Evolutionary conservation across 2,888 invertebrate genomes (phyloP).

Genomic region (Dione vanillae): DNA sequence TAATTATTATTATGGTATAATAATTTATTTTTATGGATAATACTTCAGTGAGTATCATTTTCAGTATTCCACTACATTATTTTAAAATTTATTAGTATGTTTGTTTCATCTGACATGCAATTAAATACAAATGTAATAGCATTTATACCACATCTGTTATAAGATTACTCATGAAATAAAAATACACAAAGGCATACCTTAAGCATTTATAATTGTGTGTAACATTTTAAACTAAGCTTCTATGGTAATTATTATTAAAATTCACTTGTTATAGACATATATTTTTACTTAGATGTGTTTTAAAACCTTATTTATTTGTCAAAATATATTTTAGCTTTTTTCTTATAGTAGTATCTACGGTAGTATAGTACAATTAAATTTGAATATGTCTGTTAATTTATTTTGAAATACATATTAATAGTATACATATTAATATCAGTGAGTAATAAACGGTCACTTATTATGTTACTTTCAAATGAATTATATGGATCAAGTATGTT

Average conservation of each 20-base stretch:
- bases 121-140: not conserved
- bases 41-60: slow-evolving; percentile 6
- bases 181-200: slow-evolving; percentile 5
- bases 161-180: slow-evolving; percentile 3
- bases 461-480: too few relatives aligned
- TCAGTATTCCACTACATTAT: not conserved
- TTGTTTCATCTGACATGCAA: not conserved
- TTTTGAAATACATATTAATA: too few relatives aligned
- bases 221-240: not conserved
- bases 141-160: not conserved
- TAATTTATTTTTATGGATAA: not conserved
- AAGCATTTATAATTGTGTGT: not conserved
- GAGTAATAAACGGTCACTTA: too few relatives aligned
- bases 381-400: too few relatives aligned
- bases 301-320: not conserved
- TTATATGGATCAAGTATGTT: too few relatives aligned
- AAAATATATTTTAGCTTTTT: not conserved
- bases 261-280: not conserved
- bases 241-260: not conserved
- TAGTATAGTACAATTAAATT: not conserved
- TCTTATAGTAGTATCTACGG: not conserved
- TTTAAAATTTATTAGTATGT: not conserved
- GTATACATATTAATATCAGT: too few relatives aligned
- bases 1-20: not conserved
- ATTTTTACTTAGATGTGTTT: not conserved